Conservation (phyloP, 2,888 invertebrate species). For the Hydrotaea diabolus region DNA sequence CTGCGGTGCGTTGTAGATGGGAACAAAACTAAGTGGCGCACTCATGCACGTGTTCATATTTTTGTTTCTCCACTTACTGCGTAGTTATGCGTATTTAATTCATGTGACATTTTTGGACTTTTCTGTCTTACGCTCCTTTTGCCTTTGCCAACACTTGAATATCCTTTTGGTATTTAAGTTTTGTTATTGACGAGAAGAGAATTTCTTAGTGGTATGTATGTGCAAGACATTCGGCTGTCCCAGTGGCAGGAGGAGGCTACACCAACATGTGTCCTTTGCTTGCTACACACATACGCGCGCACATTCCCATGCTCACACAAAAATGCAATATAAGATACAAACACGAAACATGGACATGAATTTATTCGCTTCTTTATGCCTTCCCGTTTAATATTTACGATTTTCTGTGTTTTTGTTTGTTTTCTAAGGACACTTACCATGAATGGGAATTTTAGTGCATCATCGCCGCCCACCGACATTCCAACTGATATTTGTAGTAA, state of each 20-base stretch:
- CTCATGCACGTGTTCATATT: too few species aligned
- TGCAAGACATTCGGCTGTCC: background rate
- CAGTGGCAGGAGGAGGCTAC: background rate
- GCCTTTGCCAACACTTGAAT: background rate
- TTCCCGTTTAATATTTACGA: background rate
- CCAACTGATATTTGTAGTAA: too few species aligned
- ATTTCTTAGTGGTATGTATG: background rate
- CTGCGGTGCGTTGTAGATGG: too few species aligned
- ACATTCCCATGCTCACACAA: background rate
- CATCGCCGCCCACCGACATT: too few species aligned
- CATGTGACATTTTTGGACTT: background rate
- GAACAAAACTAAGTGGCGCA: too few species aligned
- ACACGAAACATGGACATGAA: constrained; percentile 3
- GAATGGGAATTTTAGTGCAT: background rate
- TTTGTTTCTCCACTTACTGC: too few species aligned
- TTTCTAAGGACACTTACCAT: constrained; percentile 17
- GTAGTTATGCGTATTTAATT: too few species aligned
- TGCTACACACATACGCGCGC: too few species aligned
- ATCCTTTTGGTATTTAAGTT: background rate
- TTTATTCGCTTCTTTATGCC: background rate
- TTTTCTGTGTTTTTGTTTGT: constrained; percentile 10
- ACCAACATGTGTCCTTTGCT: constrained; percentile 5
- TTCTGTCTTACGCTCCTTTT: background rate
- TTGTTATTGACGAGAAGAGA: background rate
- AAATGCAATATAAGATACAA: constrained; percentile 12